Evolutionary conservation across 1,140 invertebrate genomes (phyloP), one percentile per base, ranked within the genome.

Genomic region (Bradysia coprophila): DNA sequence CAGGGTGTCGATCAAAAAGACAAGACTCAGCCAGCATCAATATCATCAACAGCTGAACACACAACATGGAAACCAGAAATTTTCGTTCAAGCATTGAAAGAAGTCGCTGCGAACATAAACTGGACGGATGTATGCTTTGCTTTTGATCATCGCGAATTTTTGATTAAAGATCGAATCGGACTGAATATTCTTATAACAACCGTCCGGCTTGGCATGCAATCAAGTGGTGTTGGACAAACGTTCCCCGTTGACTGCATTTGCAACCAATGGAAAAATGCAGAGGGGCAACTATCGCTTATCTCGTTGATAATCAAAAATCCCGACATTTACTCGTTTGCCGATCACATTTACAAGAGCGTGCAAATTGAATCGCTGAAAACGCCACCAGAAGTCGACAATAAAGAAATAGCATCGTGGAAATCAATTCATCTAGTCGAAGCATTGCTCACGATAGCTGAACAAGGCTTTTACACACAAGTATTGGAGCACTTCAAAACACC

Each of bases 91-190:
- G 76, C 84, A 28, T 57, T 94, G 8, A 89, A 92, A 60, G 91
- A 95, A 58, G 64, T 90, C 47, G 80, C 84, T 50, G 78, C 83
- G 8, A 81, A 77, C 51, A 58, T 96, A 23, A 78, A 80, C 51
- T 96, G 92, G 90, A 87, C 80, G 52, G 92, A 95, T 52, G 87
- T 97, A 0, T 78, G 94, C 37, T 58, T 76, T 42, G 85, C 94
- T 57, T 61, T 95, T 22, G 93, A 98, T 58, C 84, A 95, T 60
- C 68, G 78, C 9, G 85, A 88, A 44, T 96, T 97, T 54, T 55
- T 86, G 11, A 71, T 97, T 1, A 81, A 85, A 51, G 88, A 92
- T 61, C 73, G 89, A 48, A 75, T 78, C 53, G 85, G 85, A 13
- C 66, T 97, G 23, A 76, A 71, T 50, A 57, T 94, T 4, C 57